These are phyloP conservation scores for Nysson spinosus DNA, from an alignment of 2,888 invertebrate species.

Conservation along the genomic window DNA sequence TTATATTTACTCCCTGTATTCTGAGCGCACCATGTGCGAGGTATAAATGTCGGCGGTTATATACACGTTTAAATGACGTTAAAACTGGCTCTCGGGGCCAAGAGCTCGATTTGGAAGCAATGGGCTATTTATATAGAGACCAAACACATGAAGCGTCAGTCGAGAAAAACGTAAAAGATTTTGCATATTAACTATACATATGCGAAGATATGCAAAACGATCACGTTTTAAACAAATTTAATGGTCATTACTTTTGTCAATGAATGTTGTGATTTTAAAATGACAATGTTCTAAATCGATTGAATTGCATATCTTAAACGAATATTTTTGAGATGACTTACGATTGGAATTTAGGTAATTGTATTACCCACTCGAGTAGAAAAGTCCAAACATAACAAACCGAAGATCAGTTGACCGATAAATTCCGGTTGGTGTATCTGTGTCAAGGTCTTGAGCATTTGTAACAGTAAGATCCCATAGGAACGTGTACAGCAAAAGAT, in stretches of 20 bases:
- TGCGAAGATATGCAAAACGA: neutral
- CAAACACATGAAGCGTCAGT: conserved; percentile 21
- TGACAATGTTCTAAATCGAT: too few relatives aligned
- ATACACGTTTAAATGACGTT: neutral
- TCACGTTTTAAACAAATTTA: too few relatives aligned
- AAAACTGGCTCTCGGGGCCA: neutral
- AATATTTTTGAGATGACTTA: too few relatives aligned
- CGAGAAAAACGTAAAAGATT: conserved; percentile 5
- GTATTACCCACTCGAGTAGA: too few relatives aligned
- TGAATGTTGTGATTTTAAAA: too few relatives aligned
- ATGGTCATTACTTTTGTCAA: too few relatives aligned
- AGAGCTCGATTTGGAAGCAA: neutral
- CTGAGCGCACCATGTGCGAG: neutral
- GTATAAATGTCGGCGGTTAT: conserved; percentile 4
- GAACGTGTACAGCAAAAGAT: neutral
- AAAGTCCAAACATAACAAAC: neutral
- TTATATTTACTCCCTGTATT: neutral
- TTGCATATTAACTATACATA: too few relatives aligned
- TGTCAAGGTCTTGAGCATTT: conserved; percentile 36
- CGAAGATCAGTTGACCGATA: conserved; percentile 7
- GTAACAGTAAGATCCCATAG: conserved; percentile 7
- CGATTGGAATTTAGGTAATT: too few relatives aligned
- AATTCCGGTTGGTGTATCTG: conserved; percentile 8
- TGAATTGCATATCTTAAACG: too few relatives aligned
- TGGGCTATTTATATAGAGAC: conserved; percentile 5